These are phyloP conservation scores for Oligia strigilis DNA, from an alignment of 2,888 invertebrate species.

Conservation along the genomic window DNA sequence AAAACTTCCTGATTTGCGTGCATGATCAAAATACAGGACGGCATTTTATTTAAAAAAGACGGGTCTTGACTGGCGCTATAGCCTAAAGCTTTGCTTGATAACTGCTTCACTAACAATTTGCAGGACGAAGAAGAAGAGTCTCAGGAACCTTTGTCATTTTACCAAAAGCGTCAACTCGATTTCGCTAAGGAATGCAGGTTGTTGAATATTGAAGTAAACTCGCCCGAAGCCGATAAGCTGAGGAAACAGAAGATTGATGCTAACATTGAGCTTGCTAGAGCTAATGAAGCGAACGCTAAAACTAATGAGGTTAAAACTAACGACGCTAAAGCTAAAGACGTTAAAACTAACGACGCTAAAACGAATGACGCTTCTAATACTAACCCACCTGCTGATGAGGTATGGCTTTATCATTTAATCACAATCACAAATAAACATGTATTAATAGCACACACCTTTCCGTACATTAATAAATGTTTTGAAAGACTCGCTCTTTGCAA, in stretches of 20 bases:
- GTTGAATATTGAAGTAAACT: conserved; percentile 83
- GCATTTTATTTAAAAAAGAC: background rate
- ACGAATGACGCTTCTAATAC: conserved; percentile 76
- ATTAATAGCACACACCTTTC: background rate
- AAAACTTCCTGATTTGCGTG: conserved; percentile 3
- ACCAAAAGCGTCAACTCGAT: conserved; percentile 86
- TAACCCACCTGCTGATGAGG: conserved; percentile 76
- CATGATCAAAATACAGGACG: background rate
- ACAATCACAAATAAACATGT: background rate
- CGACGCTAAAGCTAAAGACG: conserved; percentile 73
- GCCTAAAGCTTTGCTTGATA: conserved; percentile 26
- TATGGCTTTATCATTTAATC: conserved; percentile 54
- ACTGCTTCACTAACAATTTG: conserved; percentile 78
- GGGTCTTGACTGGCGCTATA: background rate
- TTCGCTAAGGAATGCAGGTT: conserved; percentile 88
- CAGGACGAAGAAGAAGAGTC: conserved; percentile 83
- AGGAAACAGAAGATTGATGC: conserved; percentile 76
- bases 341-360: conserved; percentile 79
- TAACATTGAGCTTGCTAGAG: conserved; percentile 80
- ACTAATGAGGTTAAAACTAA: conserved; percentile 78
- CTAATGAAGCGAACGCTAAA: conserved; percentile 70
- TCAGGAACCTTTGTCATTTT: conserved; percentile 87
- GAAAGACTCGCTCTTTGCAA: too few species aligned
- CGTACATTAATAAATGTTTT: background rate
- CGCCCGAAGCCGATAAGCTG: conserved; percentile 82